Base-by-base conservation (phyloP, 1,140 invertebrate genomes). In the Drosophila arawakana region DNA sequence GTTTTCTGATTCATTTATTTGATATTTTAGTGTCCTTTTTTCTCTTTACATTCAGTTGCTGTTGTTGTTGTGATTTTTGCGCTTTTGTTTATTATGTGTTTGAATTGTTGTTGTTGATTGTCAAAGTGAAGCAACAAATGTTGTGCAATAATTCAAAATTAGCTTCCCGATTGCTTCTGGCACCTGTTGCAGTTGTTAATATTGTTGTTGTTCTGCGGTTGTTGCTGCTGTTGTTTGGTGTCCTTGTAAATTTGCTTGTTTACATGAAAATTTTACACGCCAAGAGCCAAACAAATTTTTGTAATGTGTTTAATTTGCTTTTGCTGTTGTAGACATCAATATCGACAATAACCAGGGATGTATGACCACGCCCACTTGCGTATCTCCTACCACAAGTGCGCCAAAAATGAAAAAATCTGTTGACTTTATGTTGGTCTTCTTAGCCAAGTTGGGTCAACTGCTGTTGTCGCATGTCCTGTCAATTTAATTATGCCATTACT, bases 401-500 rank as follows among this genome's bases (percentile, higher is more conserved):
- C 18, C 18, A 21, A 21, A 21, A 21, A 1, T 21, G 18, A 21
- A 21, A 21, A 21, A 21, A 30, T 30, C 25, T 47, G 41, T 68
- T 37, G 67, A 35, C 25, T 75, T 34, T 41, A 10, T 62, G 46
- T 62, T 55, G 57, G 21, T 67, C 10, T 21, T 21, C 54, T 57
- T 21, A 18, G 25, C 25, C 25, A 30, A 30, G 25, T 30, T 30
- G 21, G 54, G 35, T 18, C 35, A 57, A 37, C 35, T 57, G 54
- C 35, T 57, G 54, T n/a, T 57, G 54, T 25, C 35, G 63, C 50
- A 47, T 69, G 47, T 60, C 65, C 60, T 71, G 76, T 76, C 82
- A 85, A 85, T 85, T 85, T 82, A 86, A 85, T 85, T 78, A 86
- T 82, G 76, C 75, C 58, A 86, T 85, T 85, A 85, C 78, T 86